phyloP scores from a whole-genome alignment of 2,113 vertebrate genomes.

The Aix galericulata region DNA sequence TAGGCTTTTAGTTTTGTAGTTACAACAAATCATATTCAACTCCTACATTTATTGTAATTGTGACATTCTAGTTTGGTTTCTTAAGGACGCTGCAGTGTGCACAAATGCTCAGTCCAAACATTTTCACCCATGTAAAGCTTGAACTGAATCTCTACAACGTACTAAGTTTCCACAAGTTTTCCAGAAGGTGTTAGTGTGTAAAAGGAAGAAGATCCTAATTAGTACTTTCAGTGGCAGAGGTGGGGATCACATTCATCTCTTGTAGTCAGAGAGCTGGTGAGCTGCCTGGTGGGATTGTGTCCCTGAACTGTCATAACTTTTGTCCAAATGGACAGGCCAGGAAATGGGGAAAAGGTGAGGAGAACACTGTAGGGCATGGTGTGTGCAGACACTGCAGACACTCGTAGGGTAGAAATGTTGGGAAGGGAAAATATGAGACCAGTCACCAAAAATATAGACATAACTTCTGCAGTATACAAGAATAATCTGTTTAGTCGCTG shows the following conservation, averaged over 20 bases:
- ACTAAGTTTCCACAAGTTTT: neutral
- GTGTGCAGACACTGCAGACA: accelerated
- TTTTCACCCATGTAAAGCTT: neutral
- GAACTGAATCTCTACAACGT: neutral
- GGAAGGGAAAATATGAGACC: neutral
- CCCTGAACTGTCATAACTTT: accelerated
- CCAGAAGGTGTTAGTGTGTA: too few relatives aligned
- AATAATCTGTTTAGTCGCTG: neutral
- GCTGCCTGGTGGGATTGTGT: neutral
- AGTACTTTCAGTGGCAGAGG: neutral
- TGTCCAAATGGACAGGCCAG: neutral
- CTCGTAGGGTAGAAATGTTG: neutral
- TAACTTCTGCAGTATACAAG: neutral
- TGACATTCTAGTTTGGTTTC: neutral
- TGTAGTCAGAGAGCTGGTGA: neutral
- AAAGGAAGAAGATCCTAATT: neutral
- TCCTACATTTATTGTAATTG: neutral
- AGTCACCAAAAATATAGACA: neutral
- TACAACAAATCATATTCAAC: neutral
- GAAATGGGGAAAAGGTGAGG: neutral
- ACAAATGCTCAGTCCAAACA: neutral
- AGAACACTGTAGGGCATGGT: neutral
- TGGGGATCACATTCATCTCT: neutral
- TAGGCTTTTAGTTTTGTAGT: slow-evolving; percentile 7
- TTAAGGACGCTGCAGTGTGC: neutral